Base-by-base conservation (phyloP, 2,113 vertebrate species). In the Sapayoa aenigma region DNA sequence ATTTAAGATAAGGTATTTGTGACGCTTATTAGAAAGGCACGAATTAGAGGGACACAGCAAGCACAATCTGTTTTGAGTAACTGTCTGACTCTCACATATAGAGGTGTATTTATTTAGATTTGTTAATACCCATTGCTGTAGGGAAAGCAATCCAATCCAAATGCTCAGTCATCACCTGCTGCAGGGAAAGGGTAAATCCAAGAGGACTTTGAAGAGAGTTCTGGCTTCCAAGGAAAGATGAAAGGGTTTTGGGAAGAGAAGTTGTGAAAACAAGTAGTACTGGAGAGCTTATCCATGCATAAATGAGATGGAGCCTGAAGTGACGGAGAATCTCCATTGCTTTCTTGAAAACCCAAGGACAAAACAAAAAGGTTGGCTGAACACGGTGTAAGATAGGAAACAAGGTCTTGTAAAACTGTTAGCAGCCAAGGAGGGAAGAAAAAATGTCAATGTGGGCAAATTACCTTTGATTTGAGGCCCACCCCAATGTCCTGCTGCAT, bases 171-270 rank as follows among this genome's bases (percentile, higher is more conserved):
- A 82, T 52, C 76, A 89, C 84, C 44, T 86, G 65, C 69, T 93
- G 31, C 49, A 91, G 73, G 39, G 68, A 83, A 93, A 93, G 80
- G 37, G 35, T 68, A 75, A 27, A 67, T 8, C 39, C 73, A 87
- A 81, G 52, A 88, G 39, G 59, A 94, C 76, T 92, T 58, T 49
- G 42, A 81, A 92, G 73, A n/a, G n/a, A 73, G 25, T 58, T 90
- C 30, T 68, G 78, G 33, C 69, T 84, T 80, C 69, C 56, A 94
- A 87, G 47, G 69, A 78, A 94, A 91, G 86, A 89, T 87, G 73
- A 96, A 95, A 92, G 44, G 69, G 47, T 81, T 95, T 93, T 71
- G 80, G 88, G 94, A 88, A 81, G 42, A 84, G 80, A 77, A 44
- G 33, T 35, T 84, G 86, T 84, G 75, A 93, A 91, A 94, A 95